Base-by-base conservation (phyloP, 2,888 invertebrate genomes). In the Acrocera orbiculus region DNA sequence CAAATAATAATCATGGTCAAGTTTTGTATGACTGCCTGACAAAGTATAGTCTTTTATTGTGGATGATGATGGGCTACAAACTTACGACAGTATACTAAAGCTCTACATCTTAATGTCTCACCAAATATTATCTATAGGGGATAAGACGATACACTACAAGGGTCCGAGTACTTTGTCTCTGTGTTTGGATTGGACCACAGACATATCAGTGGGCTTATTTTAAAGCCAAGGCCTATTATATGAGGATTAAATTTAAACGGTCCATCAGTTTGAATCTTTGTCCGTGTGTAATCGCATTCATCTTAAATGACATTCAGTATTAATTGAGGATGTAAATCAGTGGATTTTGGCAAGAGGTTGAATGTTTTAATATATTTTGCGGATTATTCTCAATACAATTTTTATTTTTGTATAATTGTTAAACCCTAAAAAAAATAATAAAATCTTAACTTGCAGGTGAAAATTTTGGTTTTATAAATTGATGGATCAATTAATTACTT, bases 271-370 rank as follows among this genome's bases (percentile, higher is more conserved):
- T 23, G 27, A 19, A 27, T 37, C 30, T 30, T 30, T 37, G 37
- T 34, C 37, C 34, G 13, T n/a, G 16, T 28, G 36, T 37, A 37
- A 37, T 37, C 37, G 37, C 33, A 37, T 37, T 37, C 32, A 37
- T 37, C 37, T 37, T 30, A 29, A 37, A 37, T 37, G 37, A 37
- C 37, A 37, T 37, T 37, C 37, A 20, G 37, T 33, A 37, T 37
- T 37, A 37, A 37, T 37, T 33, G 37, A 29, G 33, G 33, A 37
- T 37, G 37, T 37, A 37, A 37, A 29, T 37, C 37, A 37, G 29
- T 37, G 37, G 33, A 37, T 37, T 33, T 32, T 32, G 30, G 23
- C 30, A 33, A 33, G 33, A 33, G 37, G 16, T 14, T 35, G 34
- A 27, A 28, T 34, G 28, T 34, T 22, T 34, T 34, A 28, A 34